Conservation (phyloP, 2,113 vertebrate genomes). For the Gymnobelideus leadbeateri region DNA sequence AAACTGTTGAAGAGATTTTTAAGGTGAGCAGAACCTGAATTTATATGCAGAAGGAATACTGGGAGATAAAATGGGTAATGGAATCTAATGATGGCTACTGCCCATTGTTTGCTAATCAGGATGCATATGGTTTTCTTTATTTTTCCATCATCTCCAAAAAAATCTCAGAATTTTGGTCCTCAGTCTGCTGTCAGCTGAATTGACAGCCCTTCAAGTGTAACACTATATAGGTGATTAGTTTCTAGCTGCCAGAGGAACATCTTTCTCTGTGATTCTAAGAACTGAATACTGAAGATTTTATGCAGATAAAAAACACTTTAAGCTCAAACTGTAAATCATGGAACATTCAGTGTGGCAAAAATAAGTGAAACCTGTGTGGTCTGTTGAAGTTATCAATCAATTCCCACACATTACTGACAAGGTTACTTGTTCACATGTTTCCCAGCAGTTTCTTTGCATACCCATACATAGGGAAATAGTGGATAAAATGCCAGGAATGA, state of each 20-base stretch:
- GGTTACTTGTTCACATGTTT: background rate
- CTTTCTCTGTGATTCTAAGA: background rate
- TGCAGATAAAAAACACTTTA: background rate
- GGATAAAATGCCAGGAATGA: background rate
- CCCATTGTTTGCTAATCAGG: background rate
- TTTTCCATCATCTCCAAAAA: background rate
- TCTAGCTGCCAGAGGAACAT: background rate
- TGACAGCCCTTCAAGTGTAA: background rate
- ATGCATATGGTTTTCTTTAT: background rate
- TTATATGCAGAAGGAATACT: background rate
- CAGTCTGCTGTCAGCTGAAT: background rate
- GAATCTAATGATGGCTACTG: background rate
- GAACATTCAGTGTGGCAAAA: background rate
- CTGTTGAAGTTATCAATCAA: background rate
- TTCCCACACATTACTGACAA: background rate
- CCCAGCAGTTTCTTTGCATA: background rate
- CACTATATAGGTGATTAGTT: background rate
- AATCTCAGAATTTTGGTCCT: background rate
- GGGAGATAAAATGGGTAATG: background rate
- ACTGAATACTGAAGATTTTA: background rate
- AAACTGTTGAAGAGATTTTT: background rate
- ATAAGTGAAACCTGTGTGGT: background rate
- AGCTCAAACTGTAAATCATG: background rate
- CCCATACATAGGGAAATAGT: background rate
- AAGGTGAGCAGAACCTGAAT: background rate